phyloP scores from a whole-genome alignment of 2,888 invertebrate species.

The Mythimna pallens region DNA sequence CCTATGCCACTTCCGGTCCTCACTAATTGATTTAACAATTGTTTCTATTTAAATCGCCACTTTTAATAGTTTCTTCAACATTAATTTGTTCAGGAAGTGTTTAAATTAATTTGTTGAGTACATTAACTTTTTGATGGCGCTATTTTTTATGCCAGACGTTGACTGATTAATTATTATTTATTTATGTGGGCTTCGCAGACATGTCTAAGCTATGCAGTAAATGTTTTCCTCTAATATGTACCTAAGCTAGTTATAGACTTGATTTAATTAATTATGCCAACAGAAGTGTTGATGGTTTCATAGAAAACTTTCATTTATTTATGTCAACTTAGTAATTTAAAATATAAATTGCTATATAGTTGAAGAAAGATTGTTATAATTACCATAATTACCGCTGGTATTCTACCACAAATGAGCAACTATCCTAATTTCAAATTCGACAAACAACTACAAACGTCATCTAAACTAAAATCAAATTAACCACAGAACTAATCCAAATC shows the following conservation, averaged over 20 bases:
- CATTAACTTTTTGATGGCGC: slow-evolving; percentile 28
- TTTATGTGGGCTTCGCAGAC: slow-evolving; percentile 36
- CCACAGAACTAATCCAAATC: slow-evolving; percentile 55
- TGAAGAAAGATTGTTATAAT: neutral
- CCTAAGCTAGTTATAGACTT: slow-evolving; percentile 30
- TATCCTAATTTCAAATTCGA: neutral
- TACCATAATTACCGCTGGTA: neutral
- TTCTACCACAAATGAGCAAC: neutral
- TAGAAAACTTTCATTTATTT: slow-evolving; percentile 42
- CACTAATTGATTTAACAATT: slow-evolving; percentile 73
- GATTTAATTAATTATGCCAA: slow-evolving; percentile 25
- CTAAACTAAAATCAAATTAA: slow-evolving; percentile 45
- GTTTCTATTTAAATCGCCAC: slow-evolving; percentile 65
- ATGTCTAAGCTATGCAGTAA: slow-evolving; percentile 28
- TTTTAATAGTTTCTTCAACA: slow-evolving; percentile 56
- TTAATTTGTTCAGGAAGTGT: slow-evolving; percentile 63
- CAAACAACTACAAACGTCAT: neutral
- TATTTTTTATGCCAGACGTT: slow-evolving; percentile 38
- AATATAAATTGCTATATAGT: neutral
- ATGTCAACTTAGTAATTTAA: slow-evolving; percentile 14
- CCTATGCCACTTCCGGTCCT: slow-evolving; percentile 73
- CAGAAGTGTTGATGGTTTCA: slow-evolving; percentile 19
- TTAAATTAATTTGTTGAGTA: slow-evolving; percentile 44
- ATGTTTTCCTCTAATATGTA: neutral
- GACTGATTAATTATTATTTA: slow-evolving; percentile 49